Conservation (phyloP, 2,888 invertebrate species). For the Orthosia gracilis region DNA sequence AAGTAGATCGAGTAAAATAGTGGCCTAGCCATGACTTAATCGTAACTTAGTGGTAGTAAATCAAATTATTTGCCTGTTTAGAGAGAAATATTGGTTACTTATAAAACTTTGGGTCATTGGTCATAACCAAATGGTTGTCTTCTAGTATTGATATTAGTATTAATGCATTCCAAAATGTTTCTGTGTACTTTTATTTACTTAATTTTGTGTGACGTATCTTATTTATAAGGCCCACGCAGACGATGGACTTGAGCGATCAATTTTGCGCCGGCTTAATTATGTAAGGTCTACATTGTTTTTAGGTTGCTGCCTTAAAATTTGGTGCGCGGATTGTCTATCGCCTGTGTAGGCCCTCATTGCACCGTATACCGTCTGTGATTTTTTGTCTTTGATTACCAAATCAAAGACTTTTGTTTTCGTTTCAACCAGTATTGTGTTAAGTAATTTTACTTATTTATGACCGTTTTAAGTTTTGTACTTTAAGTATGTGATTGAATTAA, state of each 20-base stretch:
- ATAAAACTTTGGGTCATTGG: constrained; percentile 23
- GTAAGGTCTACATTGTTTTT: neutral
- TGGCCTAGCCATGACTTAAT: constrained; percentile 78
- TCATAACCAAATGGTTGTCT: constrained; percentile 25
- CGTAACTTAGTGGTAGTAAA: constrained; percentile 44
- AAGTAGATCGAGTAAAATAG: constrained; percentile 42
- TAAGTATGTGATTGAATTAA: constrained; percentile 51
- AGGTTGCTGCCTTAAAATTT: no score
- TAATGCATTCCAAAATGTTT: constrained; percentile 65
- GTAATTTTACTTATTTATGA: constrained; percentile 56
- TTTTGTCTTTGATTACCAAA: constrained; percentile 29
- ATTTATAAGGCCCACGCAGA: constrained; percentile 7
- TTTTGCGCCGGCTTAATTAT: neutral
- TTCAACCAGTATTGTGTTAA: constrained; percentile 70
- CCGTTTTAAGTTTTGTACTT: constrained; percentile 35
- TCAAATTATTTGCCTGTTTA: constrained; percentile 26
- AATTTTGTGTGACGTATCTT: constrained; percentile 32
- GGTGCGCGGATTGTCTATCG: neutral
- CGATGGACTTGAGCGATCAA: neutral
- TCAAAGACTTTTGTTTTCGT: constrained; percentile 29
- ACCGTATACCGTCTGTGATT: constrained; percentile 69
- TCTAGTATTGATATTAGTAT: constrained; percentile 58
- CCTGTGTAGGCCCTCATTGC: constrained; percentile 19
- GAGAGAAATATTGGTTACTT: constrained; percentile 28
- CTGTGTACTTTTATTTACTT: constrained; percentile 30